phyloP scores from a whole-genome alignment of 2,888 invertebrate genomes.

The Hypena proboscidalis region DNA sequence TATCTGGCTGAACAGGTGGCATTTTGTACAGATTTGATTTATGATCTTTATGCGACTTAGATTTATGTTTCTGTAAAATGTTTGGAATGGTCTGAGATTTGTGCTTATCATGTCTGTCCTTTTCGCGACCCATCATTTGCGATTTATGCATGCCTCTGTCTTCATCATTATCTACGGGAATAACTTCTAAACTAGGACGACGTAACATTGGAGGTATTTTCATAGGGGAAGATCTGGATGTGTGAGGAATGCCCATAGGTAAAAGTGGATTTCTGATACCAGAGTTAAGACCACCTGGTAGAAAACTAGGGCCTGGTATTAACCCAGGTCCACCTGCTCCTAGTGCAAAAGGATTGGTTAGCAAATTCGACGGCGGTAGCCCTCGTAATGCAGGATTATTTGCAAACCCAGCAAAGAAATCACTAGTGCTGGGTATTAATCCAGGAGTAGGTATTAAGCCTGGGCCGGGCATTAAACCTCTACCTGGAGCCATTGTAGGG shows the following conservation, averaged over 20 bases:
- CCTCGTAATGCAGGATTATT: constrained; percentile 80
- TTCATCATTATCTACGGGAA: constrained; percentile 81
- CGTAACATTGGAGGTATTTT: constrained; percentile 86
- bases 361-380: constrained; percentile 66
- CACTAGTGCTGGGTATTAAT: constrained; percentile 73
- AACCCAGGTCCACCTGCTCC: constrained; percentile 86
- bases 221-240: constrained; percentile 84
- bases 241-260: constrained; percentile 81
- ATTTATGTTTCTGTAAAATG: constrained; percentile 76
- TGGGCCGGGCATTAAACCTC: constrained; percentile 84
- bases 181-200: constrained; percentile 84
- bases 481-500: constrained; percentile 74
- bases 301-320: constrained; percentile 84
- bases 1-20: constrained; percentile 83
- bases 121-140: constrained; percentile 63
- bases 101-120: constrained; percentile 78
- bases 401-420: constrained; percentile 72
- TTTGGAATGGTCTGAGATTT: constrained; percentile 80
- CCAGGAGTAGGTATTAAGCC: constrained; percentile 78
- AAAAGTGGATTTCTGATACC: constrained; percentile 82
- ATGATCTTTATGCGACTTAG: constrained; percentile 77
- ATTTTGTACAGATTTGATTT: constrained; percentile 77
- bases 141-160: constrained; percentile 72
- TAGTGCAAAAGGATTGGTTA: constrained; percentile 83
- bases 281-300: constrained; percentile 62